Evolutionary conservation across 1,140 invertebrate genomes (phyloP).

Genomic region (Drosophila teissieri): DNA sequence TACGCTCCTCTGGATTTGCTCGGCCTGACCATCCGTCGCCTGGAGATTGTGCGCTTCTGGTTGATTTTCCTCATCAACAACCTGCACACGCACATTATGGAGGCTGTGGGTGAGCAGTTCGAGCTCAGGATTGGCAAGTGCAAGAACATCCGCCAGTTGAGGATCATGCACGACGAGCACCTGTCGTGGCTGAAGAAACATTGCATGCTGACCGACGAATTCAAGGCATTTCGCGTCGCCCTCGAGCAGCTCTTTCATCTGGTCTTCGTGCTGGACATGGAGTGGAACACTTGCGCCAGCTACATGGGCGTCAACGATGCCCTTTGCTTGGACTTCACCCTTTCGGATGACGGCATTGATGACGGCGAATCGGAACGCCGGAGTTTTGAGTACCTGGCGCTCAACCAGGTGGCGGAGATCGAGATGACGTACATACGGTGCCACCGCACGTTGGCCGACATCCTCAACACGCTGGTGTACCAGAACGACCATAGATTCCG

Average conservation of each 20-base stretch:
- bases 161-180: slow-evolving; percentile 59
- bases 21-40: slow-evolving; percentile 70
- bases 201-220: slow-evolving; percentile 59
- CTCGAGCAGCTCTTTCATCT: slow-evolving; percentile 72
- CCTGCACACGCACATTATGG: slow-evolving; percentile 72
- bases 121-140: slow-evolving; percentile 49
- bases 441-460: slow-evolving; percentile 66
- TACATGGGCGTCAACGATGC: slow-evolving; percentile 57
- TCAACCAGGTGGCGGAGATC: slow-evolving; percentile 67
- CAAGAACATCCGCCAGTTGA: slow-evolving; percentile 56
- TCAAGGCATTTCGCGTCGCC: slow-evolving; percentile 44
- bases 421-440: slow-evolving; percentile 77
- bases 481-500: slow-evolving; percentile 62
- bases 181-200: slow-evolving; percentile 46
- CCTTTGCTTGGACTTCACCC: slow-evolving; percentile 34
- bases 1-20: slow-evolving; percentile 63
- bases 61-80: slow-evolving; percentile 67
- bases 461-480: slow-evolving; percentile 59
- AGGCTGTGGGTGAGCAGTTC: slow-evolving; percentile 56
- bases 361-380: background rate
- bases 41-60: slow-evolving; percentile 82
- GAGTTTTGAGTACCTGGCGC: slow-evolving; percentile 43
- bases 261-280: slow-evolving; percentile 61
- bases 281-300: slow-evolving; percentile 52
- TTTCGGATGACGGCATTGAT: slow-evolving; percentile 9